Evolutionary conservation across 2,797 vertebrate species (phyloP).

Genomic region (Eleutherodactylus coqui): DNA sequence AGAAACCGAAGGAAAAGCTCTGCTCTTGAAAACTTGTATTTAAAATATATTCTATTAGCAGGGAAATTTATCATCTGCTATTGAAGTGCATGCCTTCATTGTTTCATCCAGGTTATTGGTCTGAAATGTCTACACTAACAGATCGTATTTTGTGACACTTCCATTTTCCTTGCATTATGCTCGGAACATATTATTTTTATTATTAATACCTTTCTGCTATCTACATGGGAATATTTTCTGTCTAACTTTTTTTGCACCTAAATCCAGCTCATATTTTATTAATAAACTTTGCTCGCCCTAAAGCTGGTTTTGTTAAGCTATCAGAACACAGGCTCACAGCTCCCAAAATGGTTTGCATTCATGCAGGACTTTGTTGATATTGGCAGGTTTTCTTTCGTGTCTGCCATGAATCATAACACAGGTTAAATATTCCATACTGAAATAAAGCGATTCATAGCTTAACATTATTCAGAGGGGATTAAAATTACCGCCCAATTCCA

Average conservation of each 20-base stretch:
- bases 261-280: constrained; percentile 31
- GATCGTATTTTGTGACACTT: constrained; percentile 27
- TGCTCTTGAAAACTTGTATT: constrained; percentile 44
- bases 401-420: background rate
- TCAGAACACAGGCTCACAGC: background rate
- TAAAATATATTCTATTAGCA: constrained; percentile 51
- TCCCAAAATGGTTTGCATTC: constrained; percentile 18
- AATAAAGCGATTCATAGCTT: background rate
- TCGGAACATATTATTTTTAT: background rate
- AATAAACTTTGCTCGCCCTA: constrained; percentile 18
- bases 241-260: constrained; percentile 15
- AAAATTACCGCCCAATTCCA: background rate
- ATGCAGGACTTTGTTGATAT: constrained; percentile 24
- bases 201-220: constrained; percentile 10
- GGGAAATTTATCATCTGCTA: constrained; percentile 35
- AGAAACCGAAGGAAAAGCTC: constrained; percentile 30
- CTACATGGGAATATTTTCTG: constrained; percentile 22
- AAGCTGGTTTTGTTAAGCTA: constrained; percentile 12
- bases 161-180: background rate
- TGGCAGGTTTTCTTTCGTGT: background rate
- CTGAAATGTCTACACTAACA: constrained; percentile 8
- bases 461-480: background rate
- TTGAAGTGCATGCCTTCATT: constrained; percentile 13
- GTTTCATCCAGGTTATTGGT: constrained; percentile 8
- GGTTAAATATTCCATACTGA: background rate